Evolutionary conservation across 2,113 vertebrate genomes (phyloP), one percentile per base, ranked within the genome.

Genomic region (Aythya baeri): DNA sequence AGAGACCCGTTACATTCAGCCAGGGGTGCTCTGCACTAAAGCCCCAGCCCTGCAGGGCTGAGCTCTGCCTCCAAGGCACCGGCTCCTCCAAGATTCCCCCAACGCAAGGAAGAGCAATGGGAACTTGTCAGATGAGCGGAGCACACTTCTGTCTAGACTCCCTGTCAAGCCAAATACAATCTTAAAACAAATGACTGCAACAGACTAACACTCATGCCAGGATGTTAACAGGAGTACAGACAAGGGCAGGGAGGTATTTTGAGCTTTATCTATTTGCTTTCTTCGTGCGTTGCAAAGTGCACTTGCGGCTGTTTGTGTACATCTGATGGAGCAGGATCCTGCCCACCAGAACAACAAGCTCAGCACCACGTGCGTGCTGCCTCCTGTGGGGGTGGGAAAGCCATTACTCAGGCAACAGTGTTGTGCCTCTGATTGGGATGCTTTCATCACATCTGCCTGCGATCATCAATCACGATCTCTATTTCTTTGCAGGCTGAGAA

Each of bases 181-280:
- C 85, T 90, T 52, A 67, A 94, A 95, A 96, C 44, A 96, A 94
- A 91, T 34, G 62, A 79, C 85, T 91, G 58, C 88, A 92, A 74
- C 65, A 84, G 79, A 55, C 52, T 49, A 38, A 57, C 61, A 59
- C 71, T 91, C 44, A 63, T 1, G 6, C 81, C 66, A 61, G 68
- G 85, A 18, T 88, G 85, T 86, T 96, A 88, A 78, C 87, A 93
- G 58, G 61, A 92, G 57, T 16, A 68, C 61, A 92, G 71, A 70
- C 83, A 92, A 84, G 66, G 31, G n/a, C 49, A 76, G 50, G 44
- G 77, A 73, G 32, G 17, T 26, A 31, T 46, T 81, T 25, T 50
- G 55, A 77, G 63, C 29, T 55, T 94, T 86, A 55, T 86, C 58
- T 85, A 3, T 82, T 87, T 59, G 58, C 83, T 83, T 82, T 76